These are phyloP conservation scores for Halocynthia aurantium DNA, from an alignment of 23 tunicate species.

Conservation along the genomic window DNA sequence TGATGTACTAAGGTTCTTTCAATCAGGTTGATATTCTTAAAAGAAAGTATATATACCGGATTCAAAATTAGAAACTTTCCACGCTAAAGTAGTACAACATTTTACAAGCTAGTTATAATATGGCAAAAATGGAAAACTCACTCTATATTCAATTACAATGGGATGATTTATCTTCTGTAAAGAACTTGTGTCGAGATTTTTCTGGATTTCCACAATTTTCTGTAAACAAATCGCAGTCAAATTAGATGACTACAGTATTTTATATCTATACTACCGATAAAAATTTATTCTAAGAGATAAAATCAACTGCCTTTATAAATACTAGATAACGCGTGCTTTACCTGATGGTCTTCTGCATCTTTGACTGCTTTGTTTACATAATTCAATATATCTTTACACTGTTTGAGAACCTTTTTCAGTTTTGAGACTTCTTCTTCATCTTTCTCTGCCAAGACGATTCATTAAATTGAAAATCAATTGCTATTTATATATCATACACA, in stretches of 20 bases:
- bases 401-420: constrained; percentile 33
- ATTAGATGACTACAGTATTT: neutral
- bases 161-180: constrained; percentile 33
- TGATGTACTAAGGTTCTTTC: constrained; percentile 41
- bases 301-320: neutral
- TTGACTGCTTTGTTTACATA: constrained; percentile 80
- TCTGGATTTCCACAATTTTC: constrained; percentile 77
- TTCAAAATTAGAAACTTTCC: too few relatives aligned
- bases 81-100: too few relatives aligned
- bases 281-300: too few relatives aligned
- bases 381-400: constrained; percentile 63
- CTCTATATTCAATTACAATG: constrained; percentile 49
- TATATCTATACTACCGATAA: neutral
- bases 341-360: constrained; percentile 86
- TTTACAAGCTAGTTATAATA: too few relatives aligned
- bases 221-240: constrained; percentile 9
- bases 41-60: neutral
- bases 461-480: neutral
- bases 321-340: neutral
- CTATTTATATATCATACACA: neutral
- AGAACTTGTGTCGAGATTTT: constrained; percentile 59
- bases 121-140: neutral
- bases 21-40: constrained; percentile 61
- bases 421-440: constrained; percentile 31
- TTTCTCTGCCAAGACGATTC: constrained; percentile 65